Base-by-base conservation (phyloP, 2,888 invertebrate species). In the Hypolimnas misippus region DNA sequence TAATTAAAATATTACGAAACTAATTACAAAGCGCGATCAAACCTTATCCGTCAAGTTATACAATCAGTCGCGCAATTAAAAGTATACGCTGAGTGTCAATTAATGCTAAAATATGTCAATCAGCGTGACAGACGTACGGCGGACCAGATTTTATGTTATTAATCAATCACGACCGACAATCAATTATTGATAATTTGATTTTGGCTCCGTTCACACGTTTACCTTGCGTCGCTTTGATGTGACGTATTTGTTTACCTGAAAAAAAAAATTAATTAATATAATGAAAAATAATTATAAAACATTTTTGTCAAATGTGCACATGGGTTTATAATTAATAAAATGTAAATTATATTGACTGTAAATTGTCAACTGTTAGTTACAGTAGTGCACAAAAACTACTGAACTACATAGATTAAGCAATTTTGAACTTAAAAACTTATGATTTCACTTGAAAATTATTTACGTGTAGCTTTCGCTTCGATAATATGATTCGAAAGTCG, bases 51-150 rank as follows among this genome's bases (percentile, higher is more conserved):
- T 67, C 69, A 42, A 56, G 63, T 53, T 40, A 70, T 57, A 69
- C 58, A 70, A 68, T 68, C 75, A 75, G 67, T 68, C 73, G 58
- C 76, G 77, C 83, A 84, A 84, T 84, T 85, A 83, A 85, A 84
- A 72, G 69, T 71, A 81, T 79, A 79, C 76, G 76, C 76, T 74
- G 78, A 67, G 71, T 74, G 88, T 87, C 89, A 89, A 89, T 89
- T 89, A 89, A 78, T 75, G 76, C 74, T 78, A 81, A 86, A 88
- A 86, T 77, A 79, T 82, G 87, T 87, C 89, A 86, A 82, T 89
- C 89, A 86, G 53, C 42, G 65, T 64, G 69, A 57, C 62, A 69
- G 67, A 67, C 73, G 63, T 67, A 73, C 75, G 70, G 40, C 54
- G 60, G 73, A 77, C 75, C 76, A 71, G 74, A 74, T 80, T 81